Base-by-base conservation (phyloP, 2,113 vertebrate species). In the Lophura nycthemera region DNA sequence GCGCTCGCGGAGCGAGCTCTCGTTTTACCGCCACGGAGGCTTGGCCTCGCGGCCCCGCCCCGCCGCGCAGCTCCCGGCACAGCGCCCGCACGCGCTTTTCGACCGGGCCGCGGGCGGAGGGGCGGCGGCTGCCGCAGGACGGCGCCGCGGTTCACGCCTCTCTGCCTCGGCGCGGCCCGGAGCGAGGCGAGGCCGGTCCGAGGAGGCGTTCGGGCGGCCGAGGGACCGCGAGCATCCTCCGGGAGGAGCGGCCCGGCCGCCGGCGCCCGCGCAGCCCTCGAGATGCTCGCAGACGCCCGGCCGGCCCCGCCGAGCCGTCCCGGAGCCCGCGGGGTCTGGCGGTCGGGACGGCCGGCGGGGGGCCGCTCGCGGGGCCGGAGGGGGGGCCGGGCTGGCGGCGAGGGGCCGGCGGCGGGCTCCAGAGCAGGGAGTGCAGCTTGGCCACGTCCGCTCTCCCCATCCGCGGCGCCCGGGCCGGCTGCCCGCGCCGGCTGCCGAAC, bases 1-100 rank as follows among this genome's bases (percentile, higher is more conserved):
- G 10, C 36, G 60, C 8, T 3, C 38, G 77, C 67, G 60, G 18
- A 67, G 6, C 12, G 19, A 42, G 5, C 1, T 29, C 1, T 45
- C 30, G 47, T 20, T 76, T 98, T 92, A 98, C 47, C 97, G 98
- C 97, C 98, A 98, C 57, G 97, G 97, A 21, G 97, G 97, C 54
- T 92, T 97, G 82, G 93, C n/a, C 19, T 94, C 96, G 74, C 83
- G 77, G 30, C 64, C 48, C 12, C 59, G 50, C 7, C 0, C 72
- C 25, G 73, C 79, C 13, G 6, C 6, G 52, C 54, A 52, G 45
- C 2, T 75, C 52, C 14, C 40, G 57, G 57, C 65, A 29, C 76
- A n/a, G 3, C 77, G 78, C 42, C 75, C 27, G 0, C 93, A 96
- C 38, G 92, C 0, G 4, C 93, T 96, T 70, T 47, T 69, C 1